Conservation (phyloP, 2,797 vertebrate species). For the Syngnathus rostellatus region DNA sequence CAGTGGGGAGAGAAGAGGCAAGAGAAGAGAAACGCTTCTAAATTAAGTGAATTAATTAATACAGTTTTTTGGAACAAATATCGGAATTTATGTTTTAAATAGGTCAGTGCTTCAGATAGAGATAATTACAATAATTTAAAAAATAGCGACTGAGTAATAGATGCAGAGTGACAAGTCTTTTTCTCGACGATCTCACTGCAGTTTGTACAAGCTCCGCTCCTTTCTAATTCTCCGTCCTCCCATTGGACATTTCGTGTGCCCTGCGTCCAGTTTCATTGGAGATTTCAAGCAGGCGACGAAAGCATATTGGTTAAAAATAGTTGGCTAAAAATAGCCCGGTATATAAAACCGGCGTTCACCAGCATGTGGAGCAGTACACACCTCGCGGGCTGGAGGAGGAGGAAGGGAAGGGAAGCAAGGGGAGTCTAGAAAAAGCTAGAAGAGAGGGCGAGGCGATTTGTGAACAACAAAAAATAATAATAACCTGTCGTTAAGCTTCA, state of each 20-base stretch:
- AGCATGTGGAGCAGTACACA: neutral
- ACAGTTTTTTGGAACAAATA: no score
- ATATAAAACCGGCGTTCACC: slow-evolving; percentile 41
- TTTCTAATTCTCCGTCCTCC: slow-evolving; percentile 8
- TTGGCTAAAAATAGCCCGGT: slow-evolving; percentile 63
- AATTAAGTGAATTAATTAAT: no score
- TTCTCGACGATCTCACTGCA: neutral
- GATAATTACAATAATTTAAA: no score
- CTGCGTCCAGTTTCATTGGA: slow-evolving; percentile 42
- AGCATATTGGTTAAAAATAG: slow-evolving; percentile 68
- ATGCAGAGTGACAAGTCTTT: slow-evolving; percentile 26
- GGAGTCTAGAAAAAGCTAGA: neutral
- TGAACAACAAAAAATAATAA: neutral
- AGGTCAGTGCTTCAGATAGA: no score
- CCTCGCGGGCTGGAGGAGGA: neutral
- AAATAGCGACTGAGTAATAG: no score
- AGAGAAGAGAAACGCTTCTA: no score
- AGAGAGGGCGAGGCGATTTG: neutral
- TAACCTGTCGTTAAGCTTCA: slow-evolving; percentile 14
- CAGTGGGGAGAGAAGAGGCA: no score
- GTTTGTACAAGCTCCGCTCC: slow-evolving; percentile 34
- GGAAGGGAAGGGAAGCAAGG: neutral
- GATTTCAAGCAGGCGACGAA: slow-evolving; percentile 25
- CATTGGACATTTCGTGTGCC: slow-evolving; percentile 30
- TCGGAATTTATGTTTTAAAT: no score